Evolutionary conservation across 1,140 invertebrate genomes (phyloP).

Genomic region (Drosophila melanica): DNA sequence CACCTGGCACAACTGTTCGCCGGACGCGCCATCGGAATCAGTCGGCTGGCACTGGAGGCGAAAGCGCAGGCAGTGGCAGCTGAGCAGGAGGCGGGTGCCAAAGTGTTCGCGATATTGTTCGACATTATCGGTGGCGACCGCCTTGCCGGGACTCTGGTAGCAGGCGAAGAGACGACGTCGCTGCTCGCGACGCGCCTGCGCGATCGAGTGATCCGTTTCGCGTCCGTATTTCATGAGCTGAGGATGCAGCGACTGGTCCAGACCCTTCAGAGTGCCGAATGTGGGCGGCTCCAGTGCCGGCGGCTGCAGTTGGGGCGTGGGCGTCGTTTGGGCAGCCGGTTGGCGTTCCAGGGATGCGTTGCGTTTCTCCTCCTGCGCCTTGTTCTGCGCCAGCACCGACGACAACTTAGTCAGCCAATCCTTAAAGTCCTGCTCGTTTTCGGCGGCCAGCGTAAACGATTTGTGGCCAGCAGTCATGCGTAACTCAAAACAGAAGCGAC

Average conservation of each 20-base stretch:
- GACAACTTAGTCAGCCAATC: conserved; percentile 92
- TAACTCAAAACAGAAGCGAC: conserved; percentile 94
- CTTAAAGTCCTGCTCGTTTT: conserved; percentile 92
- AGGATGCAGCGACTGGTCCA: conserved; percentile 96
- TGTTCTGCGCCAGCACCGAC: conserved; percentile 90
- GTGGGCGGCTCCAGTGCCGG: conserved; percentile 68
- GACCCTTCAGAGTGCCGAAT: conserved; percentile 91
- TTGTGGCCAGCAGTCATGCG: conserved; percentile 92
- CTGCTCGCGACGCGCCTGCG: conserved; percentile 90
- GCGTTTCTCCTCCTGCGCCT: conserved; percentile 89
- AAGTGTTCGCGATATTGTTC: conserved; percentile 91
- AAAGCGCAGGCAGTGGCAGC: conserved; percentile 90
- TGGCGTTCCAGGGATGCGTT: conserved; percentile 87
- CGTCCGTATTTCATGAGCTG: conserved; percentile 92
- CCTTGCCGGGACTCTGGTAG: conserved; percentile 65
- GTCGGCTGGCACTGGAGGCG: conserved; percentile 90
- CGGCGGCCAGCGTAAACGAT: conserved; percentile 93
- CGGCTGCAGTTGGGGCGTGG: conserved; percentile 56
- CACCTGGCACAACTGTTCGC: conserved; percentile 91
- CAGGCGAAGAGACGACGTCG: conserved; percentile 88
- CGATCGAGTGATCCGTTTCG: conserved; percentile 94
- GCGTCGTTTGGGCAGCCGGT: conserved; percentile 86
- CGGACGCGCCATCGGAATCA: conserved; percentile 85
- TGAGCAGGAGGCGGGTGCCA: conserved; percentile 92
- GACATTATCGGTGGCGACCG: conserved; percentile 84